These are phyloP conservation scores for Drosophila paranaensis DNA, from an alignment of 2,888 invertebrate species.

Conservation along the genomic window DNA sequence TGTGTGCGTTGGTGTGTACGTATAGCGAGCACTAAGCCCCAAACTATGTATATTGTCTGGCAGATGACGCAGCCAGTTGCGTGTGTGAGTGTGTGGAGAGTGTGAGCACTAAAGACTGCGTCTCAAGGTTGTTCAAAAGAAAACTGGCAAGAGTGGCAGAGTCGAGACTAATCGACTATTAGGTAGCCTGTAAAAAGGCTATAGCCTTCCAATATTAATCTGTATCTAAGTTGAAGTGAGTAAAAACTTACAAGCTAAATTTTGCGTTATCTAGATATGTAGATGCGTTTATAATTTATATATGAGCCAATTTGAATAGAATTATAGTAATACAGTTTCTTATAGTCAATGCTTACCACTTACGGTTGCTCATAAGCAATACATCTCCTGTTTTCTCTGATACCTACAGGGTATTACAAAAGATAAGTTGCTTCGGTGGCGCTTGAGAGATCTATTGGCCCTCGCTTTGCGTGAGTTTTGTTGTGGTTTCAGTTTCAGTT, in stretches of 20 bases:
- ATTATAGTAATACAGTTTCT: too few relatives aligned
- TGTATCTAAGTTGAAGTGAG: too few relatives aligned
- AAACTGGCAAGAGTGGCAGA: neutral
- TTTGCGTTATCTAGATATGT: neutral
- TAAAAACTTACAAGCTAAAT: too few relatives aligned
- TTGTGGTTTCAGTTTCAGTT: conserved; percentile 60
- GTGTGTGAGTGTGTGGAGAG: conserved; percentile 25
- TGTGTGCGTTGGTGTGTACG: neutral
- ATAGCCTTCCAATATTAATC: too few relatives aligned
- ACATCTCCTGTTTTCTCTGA: neutral
- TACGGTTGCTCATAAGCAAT: neutral
- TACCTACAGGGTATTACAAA: conserved; percentile 16
- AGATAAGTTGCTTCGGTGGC: conserved; percentile 33
- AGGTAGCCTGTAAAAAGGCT: neutral
- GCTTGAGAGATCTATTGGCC: conserved; percentile 29
- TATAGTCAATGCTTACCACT: neutral
- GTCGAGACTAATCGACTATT: neutral
- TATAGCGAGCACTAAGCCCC: conserved; percentile 14
- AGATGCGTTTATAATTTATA: neutral
- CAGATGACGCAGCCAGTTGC: conserved; percentile 57
- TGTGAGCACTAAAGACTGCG: conserved; percentile 36
- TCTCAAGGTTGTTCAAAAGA: conserved; percentile 59
- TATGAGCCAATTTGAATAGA: too few relatives aligned
- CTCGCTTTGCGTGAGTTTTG: conserved; percentile 39
- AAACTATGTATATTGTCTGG: conserved; percentile 5